Conservation (phyloP, 1,140 invertebrate species). For the Zelostemma sp. region DNA sequence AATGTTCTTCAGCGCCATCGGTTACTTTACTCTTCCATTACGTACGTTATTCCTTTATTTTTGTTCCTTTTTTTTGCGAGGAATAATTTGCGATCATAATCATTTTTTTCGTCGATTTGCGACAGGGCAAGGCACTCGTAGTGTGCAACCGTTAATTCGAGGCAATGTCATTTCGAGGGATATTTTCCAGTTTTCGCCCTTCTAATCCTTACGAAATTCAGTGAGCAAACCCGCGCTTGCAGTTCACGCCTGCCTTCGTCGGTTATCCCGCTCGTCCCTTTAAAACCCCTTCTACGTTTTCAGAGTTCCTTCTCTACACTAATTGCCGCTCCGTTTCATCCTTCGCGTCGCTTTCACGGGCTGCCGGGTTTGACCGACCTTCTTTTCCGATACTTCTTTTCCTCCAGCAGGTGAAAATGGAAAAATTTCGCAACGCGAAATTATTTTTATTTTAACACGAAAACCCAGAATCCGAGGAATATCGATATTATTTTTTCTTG, state of each 20-base stretch:
- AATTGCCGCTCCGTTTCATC: constrained; percentile 67
- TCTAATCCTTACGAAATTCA: constrained; percentile 68
- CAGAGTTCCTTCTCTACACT: constrained; percentile 55
- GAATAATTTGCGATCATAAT: too few species aligned
- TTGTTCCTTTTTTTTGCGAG: too few species aligned
- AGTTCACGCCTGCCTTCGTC: constrained; percentile 45
- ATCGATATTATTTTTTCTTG: not conserved
- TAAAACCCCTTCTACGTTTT: constrained; percentile 28
- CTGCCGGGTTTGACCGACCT: constrained; percentile 37
- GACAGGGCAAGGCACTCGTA: constrained; percentile 36
- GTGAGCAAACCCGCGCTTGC: constrained; percentile 59
- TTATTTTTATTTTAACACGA: too few species aligned
- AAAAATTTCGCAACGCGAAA: too few species aligned
- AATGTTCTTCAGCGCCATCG: too few species aligned
- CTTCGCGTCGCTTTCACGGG: constrained; percentile 57
- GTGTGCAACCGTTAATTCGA: constrained; percentile 45
- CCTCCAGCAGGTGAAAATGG: constrained; percentile 36
- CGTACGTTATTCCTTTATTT: too few species aligned
- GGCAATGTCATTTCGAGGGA: constrained; percentile 67
- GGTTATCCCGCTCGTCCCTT: constrained; percentile 45
- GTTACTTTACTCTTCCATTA: too few species aligned
- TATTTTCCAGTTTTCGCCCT: constrained; percentile 70
- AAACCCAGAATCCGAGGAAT: too few species aligned
- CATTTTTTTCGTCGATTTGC: constrained; percentile 25
- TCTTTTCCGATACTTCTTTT: constrained; percentile 23